Evolutionary conservation across 1,140 invertebrate species (phyloP).

Genomic region (Halesus radiatus): DNA sequence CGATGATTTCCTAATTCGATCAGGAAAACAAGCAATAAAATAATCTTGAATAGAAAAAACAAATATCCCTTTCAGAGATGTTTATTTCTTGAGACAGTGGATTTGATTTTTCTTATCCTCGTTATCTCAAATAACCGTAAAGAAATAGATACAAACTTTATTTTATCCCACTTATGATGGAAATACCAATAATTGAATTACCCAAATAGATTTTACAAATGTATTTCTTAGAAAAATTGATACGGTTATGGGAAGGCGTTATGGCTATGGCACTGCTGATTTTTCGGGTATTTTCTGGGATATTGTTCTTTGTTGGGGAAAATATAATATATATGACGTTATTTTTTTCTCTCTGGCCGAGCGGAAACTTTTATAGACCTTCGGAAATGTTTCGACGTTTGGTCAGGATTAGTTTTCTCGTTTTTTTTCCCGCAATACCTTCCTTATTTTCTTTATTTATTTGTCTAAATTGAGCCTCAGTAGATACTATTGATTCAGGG

Average conservation of each 20-base stretch:
- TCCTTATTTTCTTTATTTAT: too few species aligned
- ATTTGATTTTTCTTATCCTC: too few species aligned
- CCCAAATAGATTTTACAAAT: not conserved
- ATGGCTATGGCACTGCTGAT: not conserved
- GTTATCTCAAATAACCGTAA: too few species aligned
- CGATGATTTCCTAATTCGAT: too few species aligned
- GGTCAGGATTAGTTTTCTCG: constrained; percentile 11
- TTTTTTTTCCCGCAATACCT: not conserved
- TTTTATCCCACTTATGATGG: not conserved
- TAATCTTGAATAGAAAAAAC: too few species aligned
- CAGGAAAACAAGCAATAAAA: too few species aligned
- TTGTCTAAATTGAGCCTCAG: too few species aligned
- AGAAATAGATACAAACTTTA: too few species aligned
- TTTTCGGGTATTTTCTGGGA: not conserved
- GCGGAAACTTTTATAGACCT: constrained; percentile 20
- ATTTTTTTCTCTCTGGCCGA: not conserved
- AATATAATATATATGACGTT: not conserved
- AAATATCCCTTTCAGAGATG: too few species aligned
- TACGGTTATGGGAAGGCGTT: not conserved
- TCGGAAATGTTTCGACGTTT: constrained; percentile 7
- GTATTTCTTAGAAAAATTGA: not conserved
- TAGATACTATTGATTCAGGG: too few species aligned
- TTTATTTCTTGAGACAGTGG: too few species aligned
- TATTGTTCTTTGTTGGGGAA: not conserved
- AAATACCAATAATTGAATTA: constrained; percentile 10